Evolutionary conservation across 2,113 vertebrate genomes (phyloP).

Genomic region (Pyrgilauda ruficollis): DNA sequence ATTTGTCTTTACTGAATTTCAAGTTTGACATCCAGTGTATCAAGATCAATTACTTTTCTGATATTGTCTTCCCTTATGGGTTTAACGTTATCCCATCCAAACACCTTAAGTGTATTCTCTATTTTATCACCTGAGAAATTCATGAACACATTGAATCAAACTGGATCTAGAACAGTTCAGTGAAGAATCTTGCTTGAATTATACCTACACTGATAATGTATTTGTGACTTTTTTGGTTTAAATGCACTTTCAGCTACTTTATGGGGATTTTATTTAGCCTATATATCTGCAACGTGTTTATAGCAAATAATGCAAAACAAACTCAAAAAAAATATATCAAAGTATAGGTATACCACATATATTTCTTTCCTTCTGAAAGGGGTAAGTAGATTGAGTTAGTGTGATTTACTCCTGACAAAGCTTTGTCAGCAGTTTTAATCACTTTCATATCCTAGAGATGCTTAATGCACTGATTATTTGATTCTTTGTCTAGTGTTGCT

Average conservation of each 20-base stretch:
- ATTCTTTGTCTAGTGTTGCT: background rate
- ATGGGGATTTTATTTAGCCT: background rate
- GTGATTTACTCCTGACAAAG: background rate
- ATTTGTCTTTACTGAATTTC: background rate
- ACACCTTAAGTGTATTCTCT: background rate
- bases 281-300: background rate
- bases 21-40: background rate
- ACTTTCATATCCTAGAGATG: background rate
- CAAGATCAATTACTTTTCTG: constrained; percentile 1
- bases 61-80: background rate
- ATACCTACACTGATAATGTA: background rate
- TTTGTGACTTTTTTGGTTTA: background rate
- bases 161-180: background rate
- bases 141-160: background rate
- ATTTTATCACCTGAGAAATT: background rate
- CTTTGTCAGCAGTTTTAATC: background rate
- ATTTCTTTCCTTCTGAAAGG: background rate
- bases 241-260: background rate
- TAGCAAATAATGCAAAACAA: background rate
- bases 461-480: background rate
- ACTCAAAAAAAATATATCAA: background rate
- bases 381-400: background rate
- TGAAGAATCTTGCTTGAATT: background rate
- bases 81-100: background rate
- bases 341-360: background rate